Conservation (phyloP, 2,797 vertebrate species). For the Tokudaia muenninki region DNA sequence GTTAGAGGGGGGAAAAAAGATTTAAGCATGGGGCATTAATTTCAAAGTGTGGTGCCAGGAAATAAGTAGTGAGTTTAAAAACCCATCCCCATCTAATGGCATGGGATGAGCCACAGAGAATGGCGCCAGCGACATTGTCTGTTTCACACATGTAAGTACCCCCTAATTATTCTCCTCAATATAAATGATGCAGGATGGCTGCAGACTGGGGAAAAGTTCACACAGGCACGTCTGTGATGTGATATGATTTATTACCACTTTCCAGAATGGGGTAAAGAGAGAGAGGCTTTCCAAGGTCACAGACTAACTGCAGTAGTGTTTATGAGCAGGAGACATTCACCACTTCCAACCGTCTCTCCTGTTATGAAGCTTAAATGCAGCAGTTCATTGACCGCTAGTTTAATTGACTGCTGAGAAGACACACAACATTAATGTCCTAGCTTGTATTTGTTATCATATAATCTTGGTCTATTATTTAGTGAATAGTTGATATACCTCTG, state of each 20-base stretch:
- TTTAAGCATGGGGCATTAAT: neutral
- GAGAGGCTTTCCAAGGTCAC: neutral
- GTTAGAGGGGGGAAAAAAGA: neutral
- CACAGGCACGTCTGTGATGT: neutral
- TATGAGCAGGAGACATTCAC: neutral
- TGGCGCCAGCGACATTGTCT: neutral
- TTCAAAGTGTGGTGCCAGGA: neutral
- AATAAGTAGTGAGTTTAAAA: neutral
- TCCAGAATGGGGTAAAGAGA: conserved; percentile 23
- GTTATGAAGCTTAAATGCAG: neutral
- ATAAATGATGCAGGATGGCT: neutral
- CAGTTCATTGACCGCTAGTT: neutral
- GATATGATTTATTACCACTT: conserved; percentile 44
- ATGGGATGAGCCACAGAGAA: neutral
- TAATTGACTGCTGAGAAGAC: neutral
- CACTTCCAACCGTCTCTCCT: neutral
- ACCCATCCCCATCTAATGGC: neutral
- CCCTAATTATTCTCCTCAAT: neutral
- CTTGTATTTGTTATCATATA: neutral
- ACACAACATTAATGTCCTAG: neutral
- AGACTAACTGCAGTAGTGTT: neutral
- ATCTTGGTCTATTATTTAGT: neutral
- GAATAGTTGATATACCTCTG: neutral
- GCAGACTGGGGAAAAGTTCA: neutral
- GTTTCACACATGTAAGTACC: neutral